Percentiles rank a stretch among this genome's conserved stretches.
phyloP scores from a whole-genome alignment of 1,140 invertebrate genomes.

The Aphaenogaster rudis region DNA sequence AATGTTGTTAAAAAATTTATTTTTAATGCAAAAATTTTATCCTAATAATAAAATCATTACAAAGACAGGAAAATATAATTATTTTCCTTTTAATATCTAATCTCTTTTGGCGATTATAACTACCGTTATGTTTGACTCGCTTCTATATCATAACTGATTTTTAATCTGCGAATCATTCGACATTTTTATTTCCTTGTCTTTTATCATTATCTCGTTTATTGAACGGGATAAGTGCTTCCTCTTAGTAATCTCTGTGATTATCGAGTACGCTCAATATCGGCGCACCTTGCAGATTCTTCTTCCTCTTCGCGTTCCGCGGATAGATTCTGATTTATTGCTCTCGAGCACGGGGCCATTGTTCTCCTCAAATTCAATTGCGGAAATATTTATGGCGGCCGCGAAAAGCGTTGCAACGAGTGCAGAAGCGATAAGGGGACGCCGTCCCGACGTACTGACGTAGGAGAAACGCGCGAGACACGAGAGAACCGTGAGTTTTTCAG shows the following conservation, averaged over 20 bases:
- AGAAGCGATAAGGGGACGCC: slow-evolving; percentile 48
- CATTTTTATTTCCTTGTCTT: background rate
- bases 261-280: slow-evolving; percentile 38
- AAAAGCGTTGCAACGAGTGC: slow-evolving; percentile 40
- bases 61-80: background rate
- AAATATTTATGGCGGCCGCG: slow-evolving; percentile 58
- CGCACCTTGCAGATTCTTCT: slow-evolving; percentile 46
- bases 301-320: slow-evolving; percentile 25
- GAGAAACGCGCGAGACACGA: slow-evolving; percentile 44
- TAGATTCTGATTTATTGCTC: slow-evolving; percentile 61
- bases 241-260: slow-evolving; percentile 33
- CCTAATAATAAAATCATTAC: background rate
- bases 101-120: background rate
- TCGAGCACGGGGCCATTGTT: slow-evolving; percentile 44
- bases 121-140: background rate
- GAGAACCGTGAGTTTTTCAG: slow-evolving; percentile 33
- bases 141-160: background rate
- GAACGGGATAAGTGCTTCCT: slow-evolving; percentile 36
- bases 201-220: slow-evolving; percentile 41
- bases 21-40: background rate
- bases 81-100: background rate
- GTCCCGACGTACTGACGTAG: slow-evolving; percentile 20
- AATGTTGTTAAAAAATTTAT: background rate
- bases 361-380: slow-evolving; percentile 63
- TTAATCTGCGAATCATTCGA: background rate